Conservation (phyloP, 2,113 vertebrate genomes). For the Pelobates fuscus region DNA sequence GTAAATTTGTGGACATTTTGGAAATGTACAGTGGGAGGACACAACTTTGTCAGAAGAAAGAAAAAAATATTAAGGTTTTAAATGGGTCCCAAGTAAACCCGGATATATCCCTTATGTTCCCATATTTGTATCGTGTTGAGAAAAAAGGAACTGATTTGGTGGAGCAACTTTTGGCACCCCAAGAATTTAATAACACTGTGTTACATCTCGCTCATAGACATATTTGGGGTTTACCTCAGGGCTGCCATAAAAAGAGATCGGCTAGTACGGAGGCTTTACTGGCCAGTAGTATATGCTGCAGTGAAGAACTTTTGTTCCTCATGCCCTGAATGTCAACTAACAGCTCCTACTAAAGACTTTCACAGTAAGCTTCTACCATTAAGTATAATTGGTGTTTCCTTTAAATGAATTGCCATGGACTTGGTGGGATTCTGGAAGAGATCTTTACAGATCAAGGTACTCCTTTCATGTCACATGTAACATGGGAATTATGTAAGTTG, state of each 20-base stretch:
- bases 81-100: neutral
- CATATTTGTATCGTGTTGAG: neutral
- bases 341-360: neutral
- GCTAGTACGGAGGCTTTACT: neutral
- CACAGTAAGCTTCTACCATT: neutral
- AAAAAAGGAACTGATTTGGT: neutral
- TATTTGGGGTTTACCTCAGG: neutral
- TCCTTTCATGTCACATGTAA: too few relatives aligned
- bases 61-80: neutral
- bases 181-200: neutral
- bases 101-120: neutral
- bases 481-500: too few relatives aligned
- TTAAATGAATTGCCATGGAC: slow-evolving; percentile 6
- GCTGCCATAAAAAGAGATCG: neutral
- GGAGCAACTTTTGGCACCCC: neutral
- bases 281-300: neutral
- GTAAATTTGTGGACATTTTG: neutral
- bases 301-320: neutral
- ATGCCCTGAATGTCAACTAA: neutral
- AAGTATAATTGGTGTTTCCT: neutral
- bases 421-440: neutral
- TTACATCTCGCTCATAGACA: neutral
- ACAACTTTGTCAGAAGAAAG: neutral
- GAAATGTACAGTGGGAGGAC: neutral
- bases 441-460: too few relatives aligned